Evolutionary conservation across 2,888 invertebrate genomes (phyloP).

Genomic region (Coenonympha glycerion): DNA sequence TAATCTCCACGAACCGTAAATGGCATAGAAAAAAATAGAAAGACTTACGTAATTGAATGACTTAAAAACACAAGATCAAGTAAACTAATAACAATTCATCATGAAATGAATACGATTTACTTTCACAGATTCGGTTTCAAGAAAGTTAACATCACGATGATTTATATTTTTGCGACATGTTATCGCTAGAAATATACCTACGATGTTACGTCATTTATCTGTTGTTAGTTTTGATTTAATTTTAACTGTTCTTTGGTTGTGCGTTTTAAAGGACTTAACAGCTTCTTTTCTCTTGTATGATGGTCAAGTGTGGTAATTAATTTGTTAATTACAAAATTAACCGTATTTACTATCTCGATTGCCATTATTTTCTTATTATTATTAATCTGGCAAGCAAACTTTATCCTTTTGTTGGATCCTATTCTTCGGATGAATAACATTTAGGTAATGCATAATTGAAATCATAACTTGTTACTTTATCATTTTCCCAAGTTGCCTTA

Average conservation of each 20-base stretch:
- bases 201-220: background rate
- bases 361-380: no score
- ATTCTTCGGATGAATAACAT: no score
- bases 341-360: background rate
- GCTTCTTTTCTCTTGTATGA: background rate
- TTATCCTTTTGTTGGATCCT: no score
- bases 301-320: background rate
- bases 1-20: no score
- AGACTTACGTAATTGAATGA: no score
- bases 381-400: no score
- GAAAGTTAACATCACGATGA: constrained; percentile 5
- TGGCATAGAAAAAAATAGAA: no score
- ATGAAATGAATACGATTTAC: background rate
- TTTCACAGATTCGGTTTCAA: constrained; percentile 8
- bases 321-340: background rate
- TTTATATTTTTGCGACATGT: constrained; percentile 8
- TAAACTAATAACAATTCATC: background rate
- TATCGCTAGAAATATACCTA: background rate
- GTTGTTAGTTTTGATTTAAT: background rate
- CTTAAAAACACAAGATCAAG: background rate
- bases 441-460: no score
- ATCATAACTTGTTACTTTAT: no score
- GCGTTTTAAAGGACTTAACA: background rate
- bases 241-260: background rate
- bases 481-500: no score